Conservation (phyloP, 2,113 vertebrate species). For the Phodopus roborovskii region DNA sequence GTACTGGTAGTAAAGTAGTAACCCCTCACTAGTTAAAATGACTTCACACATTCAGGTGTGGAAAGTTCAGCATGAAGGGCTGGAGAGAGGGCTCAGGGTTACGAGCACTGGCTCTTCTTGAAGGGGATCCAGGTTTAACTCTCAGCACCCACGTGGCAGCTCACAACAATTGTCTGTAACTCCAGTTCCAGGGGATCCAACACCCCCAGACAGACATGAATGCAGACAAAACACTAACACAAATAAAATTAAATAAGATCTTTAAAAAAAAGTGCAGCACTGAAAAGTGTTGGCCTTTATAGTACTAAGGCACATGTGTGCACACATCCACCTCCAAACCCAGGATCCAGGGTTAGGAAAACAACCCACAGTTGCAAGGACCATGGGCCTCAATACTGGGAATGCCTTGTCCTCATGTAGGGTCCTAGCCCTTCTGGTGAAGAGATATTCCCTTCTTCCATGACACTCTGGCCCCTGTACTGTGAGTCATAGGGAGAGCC, state of each 20-base stretch:
- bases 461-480: background rate
- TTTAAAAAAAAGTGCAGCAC: too few relatives aligned
- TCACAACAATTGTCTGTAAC: too few relatives aligned
- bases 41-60: background rate
- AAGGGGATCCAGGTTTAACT: too few relatives aligned
- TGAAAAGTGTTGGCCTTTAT: accelerated
- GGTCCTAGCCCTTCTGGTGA: background rate
- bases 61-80: too few relatives aligned
- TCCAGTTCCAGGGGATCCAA: too few relatives aligned
- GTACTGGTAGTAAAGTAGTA: accelerated
- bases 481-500: background rate
- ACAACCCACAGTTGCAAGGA: background rate
- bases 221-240: too few relatives aligned
- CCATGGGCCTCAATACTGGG: background rate
- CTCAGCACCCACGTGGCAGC: too few relatives aligned
- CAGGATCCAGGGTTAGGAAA: background rate
- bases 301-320: accelerated
- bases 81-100: too few relatives aligned
- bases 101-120: too few relatives aligned
- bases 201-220: too few relatives aligned
- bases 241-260: too few relatives aligned
- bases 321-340: background rate
- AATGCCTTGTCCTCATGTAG: background rate
- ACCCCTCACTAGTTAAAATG: background rate
- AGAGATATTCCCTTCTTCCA: background rate